phyloP scores from a whole-genome alignment of 92 coral and sea anemone genomes.

The Siderastrea siderea region DNA sequence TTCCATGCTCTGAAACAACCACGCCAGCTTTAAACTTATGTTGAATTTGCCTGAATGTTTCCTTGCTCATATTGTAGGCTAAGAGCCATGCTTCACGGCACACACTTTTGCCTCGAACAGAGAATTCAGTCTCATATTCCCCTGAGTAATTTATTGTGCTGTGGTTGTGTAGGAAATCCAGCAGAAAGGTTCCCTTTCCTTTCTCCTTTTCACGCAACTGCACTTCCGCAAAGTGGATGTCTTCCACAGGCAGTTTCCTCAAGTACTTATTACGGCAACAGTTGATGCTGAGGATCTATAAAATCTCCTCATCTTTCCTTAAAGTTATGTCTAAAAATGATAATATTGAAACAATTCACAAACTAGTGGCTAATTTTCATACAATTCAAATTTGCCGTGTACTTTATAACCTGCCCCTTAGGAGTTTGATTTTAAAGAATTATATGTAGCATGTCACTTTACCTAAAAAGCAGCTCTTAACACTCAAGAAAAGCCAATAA shows the following conservation, averaged over 20 bases:
- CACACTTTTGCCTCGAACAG: slow-evolving; percentile 48
- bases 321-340: slow-evolving; percentile 11
- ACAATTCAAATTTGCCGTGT: no score
- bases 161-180: slow-evolving; percentile 56
- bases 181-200: slow-evolving; percentile 51
- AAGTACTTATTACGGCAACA: slow-evolving; percentile 54
- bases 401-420: no score
- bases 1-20: slow-evolving; percentile 29
- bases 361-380: no score
- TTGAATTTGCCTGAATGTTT: slow-evolving; percentile 30
- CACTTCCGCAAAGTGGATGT: slow-evolving; percentile 23
- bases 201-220: slow-evolving; percentile 42
- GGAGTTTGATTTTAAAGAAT: no score
- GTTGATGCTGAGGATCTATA: slow-evolving; percentile 36
- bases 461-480: no score
- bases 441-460: no score
- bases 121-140: slow-evolving; percentile 48
- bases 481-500: no score
- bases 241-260: slow-evolving; percentile 35
- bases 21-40: slow-evolving; percentile 52
- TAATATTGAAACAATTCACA: neutral
- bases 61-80: slow-evolving; percentile 36
- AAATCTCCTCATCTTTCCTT: slow-evolving; percentile 48
- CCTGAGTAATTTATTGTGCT: slow-evolving; percentile 34
- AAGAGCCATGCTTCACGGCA: slow-evolving; percentile 67